phyloP scores from a whole-genome alignment of 2,797 vertebrate genomes.

The Sibirionetta formosa region DNA sequence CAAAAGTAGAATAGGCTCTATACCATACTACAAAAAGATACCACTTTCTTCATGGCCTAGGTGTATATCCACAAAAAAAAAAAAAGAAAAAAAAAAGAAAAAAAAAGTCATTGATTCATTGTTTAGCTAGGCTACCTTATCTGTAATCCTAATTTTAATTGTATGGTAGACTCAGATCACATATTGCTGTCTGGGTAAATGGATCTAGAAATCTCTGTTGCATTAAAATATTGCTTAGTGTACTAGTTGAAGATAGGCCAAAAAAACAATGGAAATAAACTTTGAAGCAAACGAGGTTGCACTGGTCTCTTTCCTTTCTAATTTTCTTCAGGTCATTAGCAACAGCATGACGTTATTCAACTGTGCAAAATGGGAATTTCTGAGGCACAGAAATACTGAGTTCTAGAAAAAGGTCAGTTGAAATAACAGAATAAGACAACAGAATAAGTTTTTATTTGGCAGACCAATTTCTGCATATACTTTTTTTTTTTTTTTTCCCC shows the following conservation, averaged over 20 bases:
- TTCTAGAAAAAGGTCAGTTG: neutral
- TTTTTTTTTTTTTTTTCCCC: neutral
- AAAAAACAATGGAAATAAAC: neutral
- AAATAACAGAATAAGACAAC: neutral
- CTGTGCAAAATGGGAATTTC: neutral
- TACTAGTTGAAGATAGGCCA: neutral
- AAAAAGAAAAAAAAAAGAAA: neutral
- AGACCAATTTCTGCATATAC: neutral
- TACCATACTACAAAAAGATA: neutral
- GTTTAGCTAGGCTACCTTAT: neutral
- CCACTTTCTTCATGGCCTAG: neutral
- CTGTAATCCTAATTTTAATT: neutral
- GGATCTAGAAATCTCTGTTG: neutral
- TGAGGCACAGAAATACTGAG: neutral
- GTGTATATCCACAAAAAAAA: neutral
- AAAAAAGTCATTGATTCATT: neutral
- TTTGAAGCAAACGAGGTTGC: neutral
- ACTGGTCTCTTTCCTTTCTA: neutral
- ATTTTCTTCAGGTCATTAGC: neutral
- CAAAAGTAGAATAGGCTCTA: neutral
- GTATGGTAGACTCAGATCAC: neutral
- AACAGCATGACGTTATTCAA: neutral
- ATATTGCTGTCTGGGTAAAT: neutral
- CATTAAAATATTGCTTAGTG: neutral
- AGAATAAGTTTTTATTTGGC: neutral